Evolutionary conservation across 2,113 vertebrate genomes (phyloP), one percentile per base, ranked within the genome.

Genomic region (Epinephelus cyanopodus): DNA sequence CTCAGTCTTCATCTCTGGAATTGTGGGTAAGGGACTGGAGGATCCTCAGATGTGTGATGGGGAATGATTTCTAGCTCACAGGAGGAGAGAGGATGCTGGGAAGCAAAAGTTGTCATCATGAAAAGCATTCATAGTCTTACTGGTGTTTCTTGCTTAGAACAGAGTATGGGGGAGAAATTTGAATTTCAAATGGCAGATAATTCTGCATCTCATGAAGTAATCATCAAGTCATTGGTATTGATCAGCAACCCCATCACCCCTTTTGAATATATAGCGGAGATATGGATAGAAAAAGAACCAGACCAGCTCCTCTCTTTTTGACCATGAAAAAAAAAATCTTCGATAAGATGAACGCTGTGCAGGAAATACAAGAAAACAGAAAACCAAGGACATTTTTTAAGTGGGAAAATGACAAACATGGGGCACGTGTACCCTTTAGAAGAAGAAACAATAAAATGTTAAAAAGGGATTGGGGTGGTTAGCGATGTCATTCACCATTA

Each of bases 401-500:
- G 21, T 5, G 27, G 17, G 8, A 12, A 77, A 61, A 73, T 23
- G 54, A 77, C 53, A 62, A 68, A 68, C 33, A 53, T 5, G 9
- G 37, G 56, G 33, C 61, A 56, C 62, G 56, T 63, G 73, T 15
- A 66, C 60, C 21, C 70, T 68, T 77, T 21, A 25, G 71, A 58
- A 19, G 11, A 45, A 33, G 47, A 68, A 73, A 63, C 56, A 61
- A 60, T 65, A 56, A 77, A 48, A 66, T 33, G 33, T 67, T 23
- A 27, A 21, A 25, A 29, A 68, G 21, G 27, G 67, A 62, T 53
- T 45, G 48, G 47, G 57, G 47, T 29, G 84, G 79, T 73, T 74
- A 66, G 83, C 25, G 2, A 61, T 85, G 62, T 81, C 68, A 47
- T 56, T 86, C 70, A 70, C 57, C 70, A 74, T 81, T 80, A 73